A percentile compares a stretch with the other conserved stretches of the same genome.
Conservation (phyloP, 2,113 vertebrate species). For the Neotoma lepida region DNA sequence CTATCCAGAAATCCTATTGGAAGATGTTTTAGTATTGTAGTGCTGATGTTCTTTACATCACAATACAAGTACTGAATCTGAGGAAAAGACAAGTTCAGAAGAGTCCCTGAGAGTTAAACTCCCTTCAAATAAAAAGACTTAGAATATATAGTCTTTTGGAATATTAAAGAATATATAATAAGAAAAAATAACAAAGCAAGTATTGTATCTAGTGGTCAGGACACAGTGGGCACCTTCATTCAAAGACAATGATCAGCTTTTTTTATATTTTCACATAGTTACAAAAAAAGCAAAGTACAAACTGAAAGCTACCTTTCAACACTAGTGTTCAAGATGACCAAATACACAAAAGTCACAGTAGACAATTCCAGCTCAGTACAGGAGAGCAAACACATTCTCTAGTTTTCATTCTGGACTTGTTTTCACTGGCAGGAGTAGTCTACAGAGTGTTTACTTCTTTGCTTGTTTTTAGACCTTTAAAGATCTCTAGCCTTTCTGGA, state of each 20-base stretch:
- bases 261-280: conserved; percentile 24
- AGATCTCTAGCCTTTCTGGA: conserved; percentile 32
- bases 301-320: conserved; percentile 10
- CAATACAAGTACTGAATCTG: not conserved
- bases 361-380: conserved; percentile 32
- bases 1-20: not conserved
- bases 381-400: conserved; percentile 28
- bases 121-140: conserved; percentile 26
- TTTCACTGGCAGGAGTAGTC: conserved; percentile 42
- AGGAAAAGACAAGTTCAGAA: not conserved
- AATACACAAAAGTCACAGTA: not conserved
- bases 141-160: not conserved
- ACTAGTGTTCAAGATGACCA: conserved; percentile 6
- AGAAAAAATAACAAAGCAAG: conserved; percentile 3
- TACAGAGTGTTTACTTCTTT: not conserved
- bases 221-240: conserved; percentile 39
- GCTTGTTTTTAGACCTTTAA: not conserved
- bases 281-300: conserved; percentile 45
- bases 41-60: not conserved
- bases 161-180: not conserved
- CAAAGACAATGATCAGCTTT: conserved; percentile 29
- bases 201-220: not conserved
- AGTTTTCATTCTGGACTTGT: conserved; percentile 33
- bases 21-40: not conserved
- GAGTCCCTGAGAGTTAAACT: conserved; percentile 39